phyloP scores from a whole-genome alignment of 1,140 invertebrate species.

The Liolophura sinensis region DNA sequence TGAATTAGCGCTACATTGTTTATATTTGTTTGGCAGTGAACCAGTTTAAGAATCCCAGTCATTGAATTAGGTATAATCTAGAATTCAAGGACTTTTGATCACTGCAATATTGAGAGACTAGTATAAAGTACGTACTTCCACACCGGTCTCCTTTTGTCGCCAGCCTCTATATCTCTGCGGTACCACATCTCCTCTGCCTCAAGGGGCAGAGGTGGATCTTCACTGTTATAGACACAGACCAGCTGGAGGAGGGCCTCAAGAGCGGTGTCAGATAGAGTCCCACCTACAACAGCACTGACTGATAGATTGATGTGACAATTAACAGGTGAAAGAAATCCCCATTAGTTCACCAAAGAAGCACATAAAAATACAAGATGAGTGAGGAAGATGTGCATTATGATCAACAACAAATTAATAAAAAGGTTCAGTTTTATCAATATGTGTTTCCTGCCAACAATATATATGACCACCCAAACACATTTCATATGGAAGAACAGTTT shows the following conservation, averaged over 20 bases:
- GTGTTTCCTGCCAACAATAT: too few relatives aligned
- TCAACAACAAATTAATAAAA: too few relatives aligned
- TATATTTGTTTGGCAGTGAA: too few relatives aligned
- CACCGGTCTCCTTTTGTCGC: not conserved
- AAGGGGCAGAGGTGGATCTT: slow-evolving; percentile 62
- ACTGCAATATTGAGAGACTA: not conserved
- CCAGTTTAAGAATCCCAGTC: not conserved
- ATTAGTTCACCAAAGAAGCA: too few relatives aligned
- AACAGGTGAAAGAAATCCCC: too few relatives aligned
- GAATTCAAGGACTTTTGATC: not conserved
- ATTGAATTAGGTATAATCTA: slow-evolving; percentile 5
- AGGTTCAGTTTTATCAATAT: too few relatives aligned
- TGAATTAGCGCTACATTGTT: too few relatives aligned
- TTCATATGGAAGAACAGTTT: too few relatives aligned
- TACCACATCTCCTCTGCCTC: slow-evolving; percentile 15
- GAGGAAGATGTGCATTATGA: too few relatives aligned
- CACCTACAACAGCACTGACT: slow-evolving; percentile 7
- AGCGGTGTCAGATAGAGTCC: slow-evolving; percentile 64
- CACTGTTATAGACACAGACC: slow-evolving; percentile 79
- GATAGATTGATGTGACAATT: too few relatives aligned
- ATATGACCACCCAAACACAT: too few relatives aligned
- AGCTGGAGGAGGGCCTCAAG: slow-evolving; percentile 78
- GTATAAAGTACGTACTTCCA: slow-evolving; percentile 4
- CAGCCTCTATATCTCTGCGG: not conserved
- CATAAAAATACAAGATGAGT: too few relatives aligned